These are phyloP conservation scores for Hippoglossus stenolepis DNA, from an alignment of 2,113 vertebrate genomes.

Conservation along the genomic window DNA sequence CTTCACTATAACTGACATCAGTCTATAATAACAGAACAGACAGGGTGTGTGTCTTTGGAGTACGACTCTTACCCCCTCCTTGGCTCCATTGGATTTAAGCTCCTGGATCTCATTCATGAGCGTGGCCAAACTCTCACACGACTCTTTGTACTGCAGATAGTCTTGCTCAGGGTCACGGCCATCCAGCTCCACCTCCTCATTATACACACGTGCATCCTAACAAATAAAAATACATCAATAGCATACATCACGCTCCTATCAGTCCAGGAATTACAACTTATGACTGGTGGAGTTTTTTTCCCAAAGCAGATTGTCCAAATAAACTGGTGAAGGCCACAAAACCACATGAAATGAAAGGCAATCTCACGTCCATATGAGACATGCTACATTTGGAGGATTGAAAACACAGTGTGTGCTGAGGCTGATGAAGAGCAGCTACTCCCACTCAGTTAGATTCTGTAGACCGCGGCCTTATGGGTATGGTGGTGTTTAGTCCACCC, in stretches of 20 bases:
- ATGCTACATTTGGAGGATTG: neutral
- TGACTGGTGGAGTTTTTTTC: neutral
- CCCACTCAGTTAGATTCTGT: too few species aligned
- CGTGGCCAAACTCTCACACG: conserved; percentile 89
- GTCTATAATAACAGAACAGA: neutral
- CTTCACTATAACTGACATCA: neutral
- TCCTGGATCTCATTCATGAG: conserved; percentile 98
- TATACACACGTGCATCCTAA: conserved; percentile 91
- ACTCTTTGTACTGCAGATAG: conserved; percentile 90
- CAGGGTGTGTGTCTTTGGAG: neutral
- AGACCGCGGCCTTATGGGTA: too few species aligned
- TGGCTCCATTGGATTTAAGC: conserved; percentile 90
- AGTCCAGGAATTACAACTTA: neutral
- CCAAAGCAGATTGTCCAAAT: too few species aligned
- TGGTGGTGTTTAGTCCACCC: too few species aligned
- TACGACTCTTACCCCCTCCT: conserved; percentile 89
- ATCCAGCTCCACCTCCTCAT: conserved; percentile 93
- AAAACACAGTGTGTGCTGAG: too few species aligned
- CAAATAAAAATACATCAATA: neutral
- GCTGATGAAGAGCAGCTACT: too few species aligned
- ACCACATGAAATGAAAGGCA: neutral
- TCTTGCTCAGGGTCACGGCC: conserved; percentile 90
- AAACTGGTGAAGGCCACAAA: neutral
- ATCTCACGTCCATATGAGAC: neutral
- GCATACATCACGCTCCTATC: neutral